Base-by-base conservation (phyloP, 2,888 invertebrate genomes). In the Drosophila borborema region DNA sequence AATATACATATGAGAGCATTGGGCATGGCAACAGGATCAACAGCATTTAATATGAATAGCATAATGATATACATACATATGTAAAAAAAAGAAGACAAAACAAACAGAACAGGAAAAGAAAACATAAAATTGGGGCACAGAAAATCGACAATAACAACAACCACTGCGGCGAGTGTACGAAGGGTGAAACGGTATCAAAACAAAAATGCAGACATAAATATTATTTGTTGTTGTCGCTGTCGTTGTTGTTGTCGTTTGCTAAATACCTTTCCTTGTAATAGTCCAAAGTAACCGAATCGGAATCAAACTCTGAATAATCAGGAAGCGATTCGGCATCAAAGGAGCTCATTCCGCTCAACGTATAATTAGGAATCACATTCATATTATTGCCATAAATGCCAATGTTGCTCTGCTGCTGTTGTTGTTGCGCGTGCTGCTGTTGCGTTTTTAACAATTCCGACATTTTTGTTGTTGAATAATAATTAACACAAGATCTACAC, bases 221-320 rank as follows among this genome's bases (percentile, higher is more conserved):
- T 18, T 41, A 28, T 18, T 62, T 51, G 41, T 51, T 46, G 23
- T 51, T 49, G 61, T 46, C 43, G 41, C 6, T 14, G 51, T 18
- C 56, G 62, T 41, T 54, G 55, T 59, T n/a, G 40, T 36, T 23
- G 28, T 69, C 46, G 48, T 14, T 64, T 51, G 67, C 54, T 64
- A 69, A 69, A 82, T 93, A 94, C 94, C 94, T 94, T 91, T 94
- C 94, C 81, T 92, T 93, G 81, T 93, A 93, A 86, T 94, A 94
- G 80, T 94, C 94, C 91, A 94, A 92, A 73, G 94, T 93, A 64
- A 94, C 93, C 66, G 94, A 94, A 86, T 94, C 94, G 43, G 94
- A 93, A 92, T 94, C 94, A 87, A 94, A 94, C 92, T 94, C 94
- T 74, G 94, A 94, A 81, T 94, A 94, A 90, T 94, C 94, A 55